Percentiles rank a stretch among this genome's conserved stretches.
phyloP scores from a whole-genome alignment of 2,888 invertebrate genomes.

The Netelia virgata region DNA sequence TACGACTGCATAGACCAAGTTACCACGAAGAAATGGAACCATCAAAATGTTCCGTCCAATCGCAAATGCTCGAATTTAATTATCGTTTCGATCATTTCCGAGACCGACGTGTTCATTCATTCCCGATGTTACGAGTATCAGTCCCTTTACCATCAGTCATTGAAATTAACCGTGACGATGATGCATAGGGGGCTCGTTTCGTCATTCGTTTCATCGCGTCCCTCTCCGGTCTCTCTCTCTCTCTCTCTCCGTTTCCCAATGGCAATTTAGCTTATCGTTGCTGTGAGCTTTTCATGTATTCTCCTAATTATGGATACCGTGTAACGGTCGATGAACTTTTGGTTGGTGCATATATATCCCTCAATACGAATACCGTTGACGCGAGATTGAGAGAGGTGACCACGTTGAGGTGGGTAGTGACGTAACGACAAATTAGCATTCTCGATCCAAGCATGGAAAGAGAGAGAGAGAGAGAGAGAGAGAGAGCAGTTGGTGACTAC shows the following conservation, averaged over 20 bases:
- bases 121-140: slow-evolving; percentile 18
- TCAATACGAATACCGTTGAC: slow-evolving; percentile 42
- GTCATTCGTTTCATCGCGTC: slow-evolving; percentile 36
- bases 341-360: slow-evolving; percentile 36
- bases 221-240: slow-evolving; percentile 1
- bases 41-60: background rate
- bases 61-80: background rate
- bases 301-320: slow-evolving; percentile 49
- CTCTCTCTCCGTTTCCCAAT: slow-evolving; percentile 27
- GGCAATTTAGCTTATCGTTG: slow-evolving; percentile 38
- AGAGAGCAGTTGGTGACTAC: slow-evolving; percentile 17
- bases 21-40: background rate
- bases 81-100: background rate
- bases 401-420: slow-evolving; percentile 38
- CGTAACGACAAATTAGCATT: slow-evolving; percentile 67
- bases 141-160: slow-evolving; percentile 39
- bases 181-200: slow-evolving; percentile 40
- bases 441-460: slow-evolving; percentile 24
- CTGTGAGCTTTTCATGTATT: slow-evolving; percentile 34
- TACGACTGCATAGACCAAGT: no score
- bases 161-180: slow-evolving; percentile 49
- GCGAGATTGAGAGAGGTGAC: slow-evolving; percentile 36
- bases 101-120: background rate
- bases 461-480: slow-evolving; percentile 7
- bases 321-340: slow-evolving; percentile 59